Evolutionary conservation across 2,888 invertebrate species (phyloP), one percentile per base, ranked within the genome.

Genomic region (Eristalinus aeneus): DNA sequence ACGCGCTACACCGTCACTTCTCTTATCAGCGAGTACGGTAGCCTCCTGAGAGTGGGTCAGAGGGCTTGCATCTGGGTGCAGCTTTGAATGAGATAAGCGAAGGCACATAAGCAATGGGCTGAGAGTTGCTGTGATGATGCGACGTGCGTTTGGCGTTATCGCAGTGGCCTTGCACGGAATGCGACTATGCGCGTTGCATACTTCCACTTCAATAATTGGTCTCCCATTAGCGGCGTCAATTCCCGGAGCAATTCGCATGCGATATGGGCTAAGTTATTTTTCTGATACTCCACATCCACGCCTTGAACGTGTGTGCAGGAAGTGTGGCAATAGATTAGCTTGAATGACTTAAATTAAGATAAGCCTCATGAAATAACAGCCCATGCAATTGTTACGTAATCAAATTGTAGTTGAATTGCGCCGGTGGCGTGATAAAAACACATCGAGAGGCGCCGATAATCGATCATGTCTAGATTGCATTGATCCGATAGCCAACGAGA

Each of bases 121-220:
- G 16, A 16, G n/a, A 16, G 16, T 8, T 12, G 39, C 16, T 23
- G 12, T 27, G 56, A 23, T 22, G 34, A 1, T 8, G 16, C 16
- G 46, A 46, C 8, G 16, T 16, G 46, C 8, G n/a, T 46, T 1
- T 16, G 20, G 31, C 53, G 53, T 77, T 82, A 73, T 74, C 63
- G 61, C 32, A 56, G 12, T 76, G 73, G 68, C 87, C 87, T 80
- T 88, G 84, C 4, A 23, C 5, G 23, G 23, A 23, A 56, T 56
- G 56, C 56, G 23, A 22, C 11, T 23, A 27, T 23, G 16, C 16
- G n/a, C 5, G 46, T n/a, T n/a, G n/a, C n/a, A 56, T 56, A 56
- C 39, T 16, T 39, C 16, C 39, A 39, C 6, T n/a, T 1, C 39
- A n/a, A n/a, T n/a, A n/a, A n/a, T n/a, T n/a, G n/a, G n/a, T n/a